phyloP scores from a whole-genome alignment of 1,140 invertebrate species.

The Zeugodacus cucurbitae region DNA sequence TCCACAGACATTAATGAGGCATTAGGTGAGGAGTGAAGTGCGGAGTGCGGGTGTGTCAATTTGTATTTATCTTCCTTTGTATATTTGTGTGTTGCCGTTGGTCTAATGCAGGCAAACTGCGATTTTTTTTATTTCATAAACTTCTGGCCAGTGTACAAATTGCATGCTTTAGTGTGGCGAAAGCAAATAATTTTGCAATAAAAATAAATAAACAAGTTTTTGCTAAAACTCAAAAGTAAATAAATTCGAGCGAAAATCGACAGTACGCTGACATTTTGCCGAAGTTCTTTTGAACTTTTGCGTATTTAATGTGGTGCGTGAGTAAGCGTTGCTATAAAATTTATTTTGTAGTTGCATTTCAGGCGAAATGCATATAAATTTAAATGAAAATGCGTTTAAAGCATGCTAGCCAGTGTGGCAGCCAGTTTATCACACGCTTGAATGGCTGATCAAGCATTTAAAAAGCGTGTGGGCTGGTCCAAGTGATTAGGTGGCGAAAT shows the following conservation, averaged over 20 bases:
- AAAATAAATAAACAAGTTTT: slow-evolving; percentile 24
- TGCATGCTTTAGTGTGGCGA: background rate
- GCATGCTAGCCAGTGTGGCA: background rate
- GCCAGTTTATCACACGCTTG: background rate
- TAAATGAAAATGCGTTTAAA: background rate
- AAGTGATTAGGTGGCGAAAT: background rate
- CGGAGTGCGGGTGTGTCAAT: background rate
- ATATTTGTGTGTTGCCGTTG: background rate
- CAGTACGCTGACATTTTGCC: background rate
- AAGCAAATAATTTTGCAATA: background rate
- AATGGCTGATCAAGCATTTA: background rate
- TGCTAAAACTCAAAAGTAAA: background rate
- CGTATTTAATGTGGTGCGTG: background rate
- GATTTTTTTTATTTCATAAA: background rate
- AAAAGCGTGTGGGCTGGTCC: background rate
- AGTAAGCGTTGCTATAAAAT: background rate
- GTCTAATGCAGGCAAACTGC: background rate
- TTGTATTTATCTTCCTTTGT: no score
- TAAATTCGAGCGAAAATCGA: background rate
- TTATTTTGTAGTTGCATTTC: background rate
- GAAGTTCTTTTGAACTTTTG: background rate
- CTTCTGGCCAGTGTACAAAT: background rate
- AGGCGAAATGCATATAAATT: background rate
- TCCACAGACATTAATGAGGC: background rate
- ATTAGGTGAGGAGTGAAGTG: no score